Evolutionary conservation across 2,113 vertebrate genomes (phyloP).

Genomic region (Hystrix brachyura): DNA sequence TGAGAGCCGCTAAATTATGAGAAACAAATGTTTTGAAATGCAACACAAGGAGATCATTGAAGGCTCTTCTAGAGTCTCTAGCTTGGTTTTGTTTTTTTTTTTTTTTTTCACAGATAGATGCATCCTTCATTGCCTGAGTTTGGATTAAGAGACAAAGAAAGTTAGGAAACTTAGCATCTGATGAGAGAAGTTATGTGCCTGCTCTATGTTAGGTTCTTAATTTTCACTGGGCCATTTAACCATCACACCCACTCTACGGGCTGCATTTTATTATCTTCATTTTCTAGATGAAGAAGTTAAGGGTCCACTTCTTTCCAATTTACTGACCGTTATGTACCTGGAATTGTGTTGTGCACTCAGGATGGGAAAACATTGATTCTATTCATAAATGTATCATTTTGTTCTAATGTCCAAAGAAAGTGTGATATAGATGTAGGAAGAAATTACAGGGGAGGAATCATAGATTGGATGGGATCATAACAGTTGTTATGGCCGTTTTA

Average conservation of each 20-base stretch:
- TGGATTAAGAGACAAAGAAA: slow-evolving; percentile 28
- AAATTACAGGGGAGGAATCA: neutral
- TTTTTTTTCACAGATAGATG: neutral
- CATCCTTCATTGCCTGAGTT: slow-evolving; percentile 6
- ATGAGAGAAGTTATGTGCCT: neutral
- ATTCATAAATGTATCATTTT: neutral
- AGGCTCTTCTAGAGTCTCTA: slow-evolving; percentile 59
- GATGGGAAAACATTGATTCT: neutral
- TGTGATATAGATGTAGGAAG: neutral
- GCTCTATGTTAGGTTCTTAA: neutral
- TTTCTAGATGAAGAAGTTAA: slow-evolving; percentile 65
- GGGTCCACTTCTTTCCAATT: neutral
- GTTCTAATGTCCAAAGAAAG: neutral
- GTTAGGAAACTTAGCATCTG: slow-evolving; percentile 45
- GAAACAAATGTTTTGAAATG: slow-evolving; percentile 79
- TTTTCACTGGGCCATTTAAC: slow-evolving; percentile 3
- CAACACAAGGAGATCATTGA: slow-evolving; percentile 65
- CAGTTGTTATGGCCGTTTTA: neutral
- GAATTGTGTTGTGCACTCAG: neutral
- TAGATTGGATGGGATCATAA: neutral
- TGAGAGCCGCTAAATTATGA: slow-evolving; percentile 81
- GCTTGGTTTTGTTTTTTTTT: slow-evolving; percentile 34
- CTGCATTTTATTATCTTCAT: neutral
- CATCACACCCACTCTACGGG: neutral
- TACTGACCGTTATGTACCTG: neutral